Evolutionary conservation across 2,113 vertebrate species (phyloP).

Genomic region (Xiphophorus maculatus): DNA sequence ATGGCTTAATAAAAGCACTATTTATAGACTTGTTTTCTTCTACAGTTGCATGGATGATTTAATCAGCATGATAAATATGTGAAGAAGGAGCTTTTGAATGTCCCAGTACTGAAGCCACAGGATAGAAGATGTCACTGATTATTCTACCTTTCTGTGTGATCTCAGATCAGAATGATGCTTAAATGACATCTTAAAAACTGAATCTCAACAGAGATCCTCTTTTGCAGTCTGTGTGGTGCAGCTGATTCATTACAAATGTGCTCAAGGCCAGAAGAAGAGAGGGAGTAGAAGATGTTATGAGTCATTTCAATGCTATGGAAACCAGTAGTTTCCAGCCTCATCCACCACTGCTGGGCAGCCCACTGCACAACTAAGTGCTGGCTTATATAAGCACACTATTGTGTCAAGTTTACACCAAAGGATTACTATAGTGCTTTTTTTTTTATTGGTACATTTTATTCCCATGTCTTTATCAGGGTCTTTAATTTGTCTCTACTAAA

Average conservation of each 20-base stretch:
- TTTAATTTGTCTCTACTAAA: background rate
- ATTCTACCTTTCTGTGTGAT: background rate
- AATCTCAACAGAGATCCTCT: slow-evolving; percentile 2
- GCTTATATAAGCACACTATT: slow-evolving; percentile 12
- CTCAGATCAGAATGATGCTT: background rate
- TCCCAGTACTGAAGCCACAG: background rate
- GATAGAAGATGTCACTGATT: background rate
- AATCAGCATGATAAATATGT: background rate
- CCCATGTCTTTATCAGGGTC: background rate
- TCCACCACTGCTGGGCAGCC: slow-evolving; percentile 2
- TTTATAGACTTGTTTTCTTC: background rate
- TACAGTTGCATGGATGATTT: slow-evolving; percentile 4
- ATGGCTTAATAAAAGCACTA: background rate
- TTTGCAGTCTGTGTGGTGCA: background rate
- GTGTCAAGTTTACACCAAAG: background rate
- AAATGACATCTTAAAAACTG: background rate
- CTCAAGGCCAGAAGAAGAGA: slow-evolving; percentile 17
- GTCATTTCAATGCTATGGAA: slow-evolving; percentile 36
- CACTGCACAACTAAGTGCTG: background rate
- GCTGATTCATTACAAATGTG: background rate
- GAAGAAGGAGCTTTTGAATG: background rate
- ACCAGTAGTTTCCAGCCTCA: slow-evolving; percentile 19
- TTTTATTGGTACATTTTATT: background rate
- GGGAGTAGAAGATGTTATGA: slow-evolving; percentile 21
- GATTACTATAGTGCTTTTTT: background rate